Base-by-base conservation (phyloP, 2,113 vertebrate species). In the Salvator merianae region DNA sequence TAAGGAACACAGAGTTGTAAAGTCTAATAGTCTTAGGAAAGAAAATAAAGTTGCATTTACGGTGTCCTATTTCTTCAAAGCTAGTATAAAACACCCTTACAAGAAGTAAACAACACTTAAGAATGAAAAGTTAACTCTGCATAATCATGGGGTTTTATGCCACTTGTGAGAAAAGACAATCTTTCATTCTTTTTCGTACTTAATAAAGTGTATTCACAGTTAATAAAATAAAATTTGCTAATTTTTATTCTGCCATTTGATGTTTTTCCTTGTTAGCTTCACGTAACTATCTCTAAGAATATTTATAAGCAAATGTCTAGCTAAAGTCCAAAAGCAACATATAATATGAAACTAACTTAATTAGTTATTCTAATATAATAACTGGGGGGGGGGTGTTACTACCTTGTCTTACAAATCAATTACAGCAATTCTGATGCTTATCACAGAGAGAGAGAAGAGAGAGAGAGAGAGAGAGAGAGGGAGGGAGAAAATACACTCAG, bases 1-100 rank as follows among this genome's bases (percentile, higher is more conserved):
- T 81, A 88, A 28, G 0, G 86, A 40, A 81, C 18, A 69, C 85
- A 72, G 87, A 84, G 28, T 18, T 30, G 72, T 71, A 81, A 84
- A 73, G 83, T 63, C 85, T 62, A 32, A 81, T 84, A 50, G 4
- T 43, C 34, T 66, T 38, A 84, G 74, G 26, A 5, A 75, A 84
- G 71, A 80, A 71, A 18, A 4, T 36, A 79, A 72, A 87, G 53
- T 79, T 13, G 47, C 38, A 87, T 59, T 81, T 13, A 53, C 43
- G 0, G 0, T 1, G 38, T 83, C 40, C 83, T 89, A 87, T 88
- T 24, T 6, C 14, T 76, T 76, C 18, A 53, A 55, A n/a, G 74
- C 16, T 34, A 22, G 1, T 24, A 59, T 55, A 34, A 77, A 53
- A 55, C 47, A 47, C 3, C 22, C 75, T 36, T 12, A 76, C 22